Percentiles rank a stretch among this genome's conserved stretches.
These are phyloP conservation scores for Calypte anna DNA, from an alignment of 2,113 vertebrate species.

Conservation along the genomic window DNA sequence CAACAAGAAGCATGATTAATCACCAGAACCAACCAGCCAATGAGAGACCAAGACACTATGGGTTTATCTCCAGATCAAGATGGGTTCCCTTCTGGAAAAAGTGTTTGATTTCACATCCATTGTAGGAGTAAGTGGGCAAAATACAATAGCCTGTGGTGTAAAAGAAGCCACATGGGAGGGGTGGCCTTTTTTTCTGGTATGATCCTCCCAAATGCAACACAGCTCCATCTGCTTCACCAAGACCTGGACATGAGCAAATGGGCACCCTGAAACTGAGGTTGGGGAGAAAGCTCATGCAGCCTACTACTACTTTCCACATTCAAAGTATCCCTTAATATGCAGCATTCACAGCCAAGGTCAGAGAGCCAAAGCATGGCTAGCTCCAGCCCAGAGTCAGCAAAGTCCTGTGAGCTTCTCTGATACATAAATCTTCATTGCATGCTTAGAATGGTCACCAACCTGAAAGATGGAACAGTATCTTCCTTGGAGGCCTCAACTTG, in stretches of 20 bases:
- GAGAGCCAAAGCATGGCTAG: slow-evolving; percentile 3
- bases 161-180: neutral
- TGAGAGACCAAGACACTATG: neutral
- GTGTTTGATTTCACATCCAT: neutral
- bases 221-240: neutral
- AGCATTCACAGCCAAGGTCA: neutral
- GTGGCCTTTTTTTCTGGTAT: neutral
- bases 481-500: neutral
- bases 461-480: neutral
- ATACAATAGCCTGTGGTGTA: neutral
- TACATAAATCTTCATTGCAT: neutral
- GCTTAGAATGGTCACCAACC: neutral
- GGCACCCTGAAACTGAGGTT: neutral
- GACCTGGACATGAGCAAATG: neutral
- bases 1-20: slow-evolving; percentile 17
- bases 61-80: slow-evolving; percentile 41
- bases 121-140: neutral
- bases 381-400: neutral
- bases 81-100: slow-evolving; percentile 13
- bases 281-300: neutral
- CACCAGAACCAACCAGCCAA: slow-evolving; percentile 1
- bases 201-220: neutral
- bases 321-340: neutral
- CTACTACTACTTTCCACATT: neutral
- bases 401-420: neutral